Conservation (phyloP, 2,113 vertebrate species). For the Phaethon lepturus region DNA sequence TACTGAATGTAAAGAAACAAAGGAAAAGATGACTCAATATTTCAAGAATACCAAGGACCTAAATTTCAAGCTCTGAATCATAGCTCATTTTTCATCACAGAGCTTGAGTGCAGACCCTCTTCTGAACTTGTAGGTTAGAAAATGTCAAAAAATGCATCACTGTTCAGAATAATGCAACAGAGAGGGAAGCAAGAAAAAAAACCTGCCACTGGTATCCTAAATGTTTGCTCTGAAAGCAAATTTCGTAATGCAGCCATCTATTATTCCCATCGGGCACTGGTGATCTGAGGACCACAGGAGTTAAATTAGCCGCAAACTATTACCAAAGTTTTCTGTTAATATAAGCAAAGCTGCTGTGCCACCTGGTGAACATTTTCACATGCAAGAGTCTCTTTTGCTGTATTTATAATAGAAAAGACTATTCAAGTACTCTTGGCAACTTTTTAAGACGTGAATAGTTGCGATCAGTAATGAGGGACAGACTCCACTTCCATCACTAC, state of each 20-base stretch:
- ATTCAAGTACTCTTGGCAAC: conserved; percentile 8
- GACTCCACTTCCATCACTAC: neutral
- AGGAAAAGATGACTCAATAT: neutral
- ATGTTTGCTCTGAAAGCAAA: neutral
- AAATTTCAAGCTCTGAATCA: neutral
- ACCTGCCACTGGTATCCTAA: neutral
- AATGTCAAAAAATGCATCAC: neutral
- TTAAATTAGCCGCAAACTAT: neutral
- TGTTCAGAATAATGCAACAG: neutral
- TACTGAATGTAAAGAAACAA: neutral
- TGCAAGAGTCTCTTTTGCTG: neutral
- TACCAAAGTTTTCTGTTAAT: neutral
- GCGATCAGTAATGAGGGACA: conserved; percentile 10
- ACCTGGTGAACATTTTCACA: conserved; percentile 26
- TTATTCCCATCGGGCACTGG: neutral
- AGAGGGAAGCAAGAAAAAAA: neutral
- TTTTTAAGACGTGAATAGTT: conserved; percentile 22
- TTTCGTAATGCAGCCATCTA: neutral
- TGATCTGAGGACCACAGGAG: neutral
- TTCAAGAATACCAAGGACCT: neutral
- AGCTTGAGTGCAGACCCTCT: neutral
- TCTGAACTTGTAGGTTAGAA: neutral
- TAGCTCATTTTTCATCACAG: neutral
- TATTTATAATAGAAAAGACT: neutral
- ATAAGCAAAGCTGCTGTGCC: conserved; percentile 22